Conservation (phyloP, 2,113 vertebrate species). For the Mormoops blainvillei region DNA sequence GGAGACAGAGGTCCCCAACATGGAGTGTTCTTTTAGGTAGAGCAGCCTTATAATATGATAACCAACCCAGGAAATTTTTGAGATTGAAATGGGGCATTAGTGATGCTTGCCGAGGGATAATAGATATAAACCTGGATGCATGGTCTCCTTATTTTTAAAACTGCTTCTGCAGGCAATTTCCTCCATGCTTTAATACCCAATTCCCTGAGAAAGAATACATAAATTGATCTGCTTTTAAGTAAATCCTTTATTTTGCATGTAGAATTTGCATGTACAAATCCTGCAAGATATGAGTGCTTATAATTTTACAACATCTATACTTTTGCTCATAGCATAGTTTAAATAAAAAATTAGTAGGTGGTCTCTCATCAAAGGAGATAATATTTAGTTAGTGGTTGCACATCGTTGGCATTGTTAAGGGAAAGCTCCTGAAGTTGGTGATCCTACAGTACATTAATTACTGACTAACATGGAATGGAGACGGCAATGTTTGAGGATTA, state of each 20-base stretch:
- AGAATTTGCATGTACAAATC: background rate
- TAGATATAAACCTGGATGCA: background rate
- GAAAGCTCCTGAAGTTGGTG: background rate
- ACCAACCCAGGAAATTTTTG: background rate
- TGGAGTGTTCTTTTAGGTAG: background rate
- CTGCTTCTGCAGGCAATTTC: background rate
- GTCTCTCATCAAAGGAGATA: background rate
- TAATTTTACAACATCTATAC: background rate
- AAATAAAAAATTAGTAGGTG: background rate
- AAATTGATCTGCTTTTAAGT: background rate
- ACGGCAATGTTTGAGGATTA: background rate
- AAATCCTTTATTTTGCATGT: constrained; percentile 4
- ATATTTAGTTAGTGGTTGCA: background rate
- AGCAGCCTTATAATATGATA: background rate
- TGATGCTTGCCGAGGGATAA: background rate
- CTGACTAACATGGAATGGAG: background rate
- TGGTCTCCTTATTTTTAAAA: background rate
- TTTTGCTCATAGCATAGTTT: background rate
- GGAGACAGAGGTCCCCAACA: background rate
- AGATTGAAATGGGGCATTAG: background rate
- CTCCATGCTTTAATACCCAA: background rate
- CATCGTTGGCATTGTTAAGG: background rate
- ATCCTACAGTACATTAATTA: background rate
- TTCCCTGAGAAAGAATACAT: background rate
- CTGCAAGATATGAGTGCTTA: background rate